Evolutionary conservation across 2,113 vertebrate species (phyloP), one percentile per base, ranked within the genome.

Genomic region (Polypterus senegalus): DNA sequence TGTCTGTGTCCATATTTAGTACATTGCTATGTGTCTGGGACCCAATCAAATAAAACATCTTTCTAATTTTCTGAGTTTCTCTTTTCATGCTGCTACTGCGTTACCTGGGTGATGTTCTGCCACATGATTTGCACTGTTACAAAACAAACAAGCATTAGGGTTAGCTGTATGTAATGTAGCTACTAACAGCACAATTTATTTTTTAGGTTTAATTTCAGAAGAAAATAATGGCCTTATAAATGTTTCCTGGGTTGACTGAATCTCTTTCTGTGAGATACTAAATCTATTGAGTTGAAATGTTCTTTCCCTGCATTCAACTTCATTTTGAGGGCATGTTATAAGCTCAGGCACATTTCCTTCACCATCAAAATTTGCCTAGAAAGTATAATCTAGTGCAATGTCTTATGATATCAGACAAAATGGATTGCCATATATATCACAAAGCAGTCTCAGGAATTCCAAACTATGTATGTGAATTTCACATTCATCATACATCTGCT

Each of bases 401-500:
- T 62, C 61, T 47, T 63, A 52, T n/a, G 4, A 47, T 9, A 63
- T 55, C 45, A 48, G 59, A n/a, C 59, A 61, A 6, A 49, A 48
- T 43, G 44, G 43, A 27, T 48, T 47, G 7, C 47, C 11, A 47
- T 48, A 9, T 3, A 46, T 60, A 47, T 48, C 5, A 60, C 58
- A 8, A 60, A 27, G 27, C 58, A 48, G 46, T 10, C 46, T 2
- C 27, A 60, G 7, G 8, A 47, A 46, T 46, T 60, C 51, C 51
- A 52, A 52, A 52, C 47, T 48, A 5, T 10, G 3, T 5, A 60
- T 47, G 8, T 61, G 48, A 27, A 61, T 51, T 27, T 61, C 61
- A 67, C 52, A 63, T 60, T 67, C 58, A 67, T 67, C 66, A 63
- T 63, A 60, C 9, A 66, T 49, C 52, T 61, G 54, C 45, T 54